Conservation (phyloP, 2,113 vertebrate species). For the Cavia aperea region DNA sequence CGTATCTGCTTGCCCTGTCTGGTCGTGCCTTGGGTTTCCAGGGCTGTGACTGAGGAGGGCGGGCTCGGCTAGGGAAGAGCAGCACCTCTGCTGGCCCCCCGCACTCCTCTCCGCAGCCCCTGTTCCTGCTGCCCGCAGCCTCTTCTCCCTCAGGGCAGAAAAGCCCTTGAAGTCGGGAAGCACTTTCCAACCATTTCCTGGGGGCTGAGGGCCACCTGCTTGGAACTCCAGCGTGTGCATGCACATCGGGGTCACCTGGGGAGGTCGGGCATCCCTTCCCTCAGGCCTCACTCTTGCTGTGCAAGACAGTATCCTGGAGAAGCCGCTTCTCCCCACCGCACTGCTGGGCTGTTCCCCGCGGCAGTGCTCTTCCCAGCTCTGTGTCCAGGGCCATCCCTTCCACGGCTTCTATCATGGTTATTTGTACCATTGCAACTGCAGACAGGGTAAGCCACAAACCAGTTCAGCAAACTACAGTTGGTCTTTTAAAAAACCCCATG, state of each 20-base stretch:
- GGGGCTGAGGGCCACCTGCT: not conserved
- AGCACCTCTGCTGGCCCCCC: rapidly evolving
- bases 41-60: not conserved
- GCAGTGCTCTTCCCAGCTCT: not conserved
- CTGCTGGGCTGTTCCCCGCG: rapidly evolving
- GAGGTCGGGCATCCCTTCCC: not conserved
- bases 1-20: not conserved
- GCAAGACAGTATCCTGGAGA: not conserved
- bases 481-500: not conserved
- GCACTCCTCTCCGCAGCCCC: no score
- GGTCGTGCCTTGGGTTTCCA: not conserved
- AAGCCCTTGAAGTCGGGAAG: not conserved
- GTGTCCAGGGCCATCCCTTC: not conserved
- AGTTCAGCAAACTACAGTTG: not conserved
- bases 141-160: no score
- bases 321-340: rapidly evolving
- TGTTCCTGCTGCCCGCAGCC: rapidly evolving
- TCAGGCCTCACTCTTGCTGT: not conserved
- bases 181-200: not conserved
- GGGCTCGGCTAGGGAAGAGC: rapidly evolving
- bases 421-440: not conserved
- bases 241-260: not conserved
- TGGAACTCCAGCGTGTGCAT: no score
- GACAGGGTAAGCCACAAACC: not conserved
- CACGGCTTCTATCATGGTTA: not conserved